Conservation (phyloP, 2,888 invertebrate genomes). For the Eupithecia tripunctaria region DNA sequence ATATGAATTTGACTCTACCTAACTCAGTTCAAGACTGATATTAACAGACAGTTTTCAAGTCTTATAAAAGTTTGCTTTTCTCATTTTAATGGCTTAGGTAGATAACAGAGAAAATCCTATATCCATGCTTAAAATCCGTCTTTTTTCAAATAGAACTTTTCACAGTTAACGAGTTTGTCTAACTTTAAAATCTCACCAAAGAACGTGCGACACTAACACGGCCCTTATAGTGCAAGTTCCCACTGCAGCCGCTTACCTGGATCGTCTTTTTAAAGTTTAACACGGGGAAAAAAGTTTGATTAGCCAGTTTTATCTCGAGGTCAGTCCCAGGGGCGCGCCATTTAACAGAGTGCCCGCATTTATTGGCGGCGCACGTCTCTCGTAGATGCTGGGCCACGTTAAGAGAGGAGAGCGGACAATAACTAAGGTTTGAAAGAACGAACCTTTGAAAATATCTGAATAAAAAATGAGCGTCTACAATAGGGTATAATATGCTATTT, state of each 20-base stretch:
- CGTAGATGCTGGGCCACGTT: conserved; percentile 17
- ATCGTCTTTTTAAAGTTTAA: conserved; percentile 63
- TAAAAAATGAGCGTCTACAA: too few relatives aligned
- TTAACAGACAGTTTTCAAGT: background rate
- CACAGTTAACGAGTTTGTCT: background rate
- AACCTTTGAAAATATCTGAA: too few relatives aligned
- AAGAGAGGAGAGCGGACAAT: conserved; percentile 25
- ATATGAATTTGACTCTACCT: background rate
- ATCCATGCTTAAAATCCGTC: background rate
- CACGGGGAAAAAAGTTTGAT: conserved; percentile 69
- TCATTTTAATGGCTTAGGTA: background rate
- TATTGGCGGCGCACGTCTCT: conserved; percentile 70
- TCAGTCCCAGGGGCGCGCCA: conserved; percentile 58
- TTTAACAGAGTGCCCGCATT: conserved; percentile 73
- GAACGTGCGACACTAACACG: conserved; percentile 12
- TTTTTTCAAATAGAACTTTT: background rate
- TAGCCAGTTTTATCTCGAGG: conserved; percentile 65
- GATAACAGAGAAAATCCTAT: background rate
- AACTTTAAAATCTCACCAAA: conserved; percentile 2
- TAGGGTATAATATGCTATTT: too few relatives aligned
- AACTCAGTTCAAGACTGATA: background rate
- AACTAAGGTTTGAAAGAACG: background rate
- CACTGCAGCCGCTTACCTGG: conserved; percentile 36
- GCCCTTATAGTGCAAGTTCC: conserved; percentile 16
- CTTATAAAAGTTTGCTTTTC: background rate